Conservation (phyloP, 2,888 invertebrate genomes). For the Apotomis capreana region DNA sequence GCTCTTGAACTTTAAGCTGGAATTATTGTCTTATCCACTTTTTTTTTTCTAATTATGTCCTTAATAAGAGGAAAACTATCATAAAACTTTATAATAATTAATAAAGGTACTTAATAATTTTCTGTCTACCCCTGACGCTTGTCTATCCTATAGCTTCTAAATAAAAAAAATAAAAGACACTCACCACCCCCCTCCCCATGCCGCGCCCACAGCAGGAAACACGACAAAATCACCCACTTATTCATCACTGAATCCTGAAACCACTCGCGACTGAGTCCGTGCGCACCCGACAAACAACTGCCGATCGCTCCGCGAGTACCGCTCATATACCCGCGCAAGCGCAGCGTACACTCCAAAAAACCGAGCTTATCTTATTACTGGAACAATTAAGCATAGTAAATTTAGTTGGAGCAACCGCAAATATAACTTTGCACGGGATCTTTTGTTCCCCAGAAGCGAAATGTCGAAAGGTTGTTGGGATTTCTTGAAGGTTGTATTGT, state of each 20-base stretch:
- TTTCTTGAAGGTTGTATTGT: neutral
- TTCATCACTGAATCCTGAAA: slow-evolving; percentile 68
- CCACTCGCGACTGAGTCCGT: slow-evolving; percentile 51
- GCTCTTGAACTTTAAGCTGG: too few species aligned
- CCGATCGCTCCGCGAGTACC: slow-evolving; percentile 52
- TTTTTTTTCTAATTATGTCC: too few species aligned
- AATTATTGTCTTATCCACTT: too few species aligned
- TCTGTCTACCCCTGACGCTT: too few species aligned
- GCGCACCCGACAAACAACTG: slow-evolving; percentile 62
- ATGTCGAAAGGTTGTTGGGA: neutral
- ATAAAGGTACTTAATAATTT: too few species aligned
- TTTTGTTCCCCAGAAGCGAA: neutral
- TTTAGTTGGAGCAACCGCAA: slow-evolving; percentile 6
- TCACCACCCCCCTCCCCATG: slow-evolving; percentile 66
- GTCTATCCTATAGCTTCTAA: neutral
- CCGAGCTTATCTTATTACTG: neutral
- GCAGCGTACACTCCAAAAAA: slow-evolving; percentile 9
- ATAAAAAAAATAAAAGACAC: slow-evolving; percentile 46
- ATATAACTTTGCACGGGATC: slow-evolving; percentile 2
- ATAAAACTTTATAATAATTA: too few species aligned
- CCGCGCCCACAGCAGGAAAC: slow-evolving; percentile 64
- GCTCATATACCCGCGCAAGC: slow-evolving; percentile 60
- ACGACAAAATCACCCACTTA: slow-evolving; percentile 65
- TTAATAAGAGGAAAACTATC: too few species aligned
- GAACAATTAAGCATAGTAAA: slow-evolving; percentile 13